A percentile compares a stretch with the other conserved stretches of the same genome.
These are phyloP conservation scores for Trigoniulus corallinus DNA, from an alignment of 1,140 invertebrate species.

Conservation along the genomic window DNA sequence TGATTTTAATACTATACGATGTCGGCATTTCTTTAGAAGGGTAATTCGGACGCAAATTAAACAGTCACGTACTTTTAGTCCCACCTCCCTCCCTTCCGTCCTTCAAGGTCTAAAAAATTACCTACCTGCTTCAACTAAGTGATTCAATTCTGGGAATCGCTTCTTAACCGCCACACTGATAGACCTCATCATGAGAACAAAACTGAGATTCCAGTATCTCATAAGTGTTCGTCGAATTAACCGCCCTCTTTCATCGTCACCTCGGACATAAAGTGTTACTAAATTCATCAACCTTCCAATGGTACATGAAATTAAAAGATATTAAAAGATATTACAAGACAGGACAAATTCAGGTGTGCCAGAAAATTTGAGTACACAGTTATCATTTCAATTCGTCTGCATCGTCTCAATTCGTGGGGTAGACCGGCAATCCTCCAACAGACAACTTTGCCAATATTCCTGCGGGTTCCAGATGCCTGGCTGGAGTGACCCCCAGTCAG, in stretches of 20 bases:
- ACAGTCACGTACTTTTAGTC: no score
- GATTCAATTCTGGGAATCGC: constrained; percentile 15
- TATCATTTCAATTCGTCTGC: no score
- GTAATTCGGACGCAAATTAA: no score
- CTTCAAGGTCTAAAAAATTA: background rate
- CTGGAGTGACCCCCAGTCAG: no score
- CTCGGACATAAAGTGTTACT: constrained; percentile 15
- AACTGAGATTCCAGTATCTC: constrained; percentile 12
- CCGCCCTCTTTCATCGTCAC: constrained; percentile 15
- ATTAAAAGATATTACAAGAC: no score
- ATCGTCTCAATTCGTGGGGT: no score
- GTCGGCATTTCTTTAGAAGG: background rate
- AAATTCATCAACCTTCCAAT: constrained; percentile 11
- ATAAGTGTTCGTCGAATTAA: constrained; percentile 17
- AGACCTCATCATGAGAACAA: constrained; percentile 12
- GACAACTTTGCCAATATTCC: no score
- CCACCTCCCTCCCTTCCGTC: background rate
- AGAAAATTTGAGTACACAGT: no score
- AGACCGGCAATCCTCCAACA: no score
- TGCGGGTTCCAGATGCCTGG: no score
- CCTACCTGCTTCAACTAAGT: constrained; percentile 16
- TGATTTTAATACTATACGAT: background rate
- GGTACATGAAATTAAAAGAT: constrained; percentile 5
- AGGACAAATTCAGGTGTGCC: no score
- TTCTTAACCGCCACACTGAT: constrained; percentile 16